A percentile compares a stretch with the other conserved stretches of the same genome.
Evolutionary conservation across 1,140 invertebrate species (phyloP).

Genomic region (Cotesia glomerata): DNA sequence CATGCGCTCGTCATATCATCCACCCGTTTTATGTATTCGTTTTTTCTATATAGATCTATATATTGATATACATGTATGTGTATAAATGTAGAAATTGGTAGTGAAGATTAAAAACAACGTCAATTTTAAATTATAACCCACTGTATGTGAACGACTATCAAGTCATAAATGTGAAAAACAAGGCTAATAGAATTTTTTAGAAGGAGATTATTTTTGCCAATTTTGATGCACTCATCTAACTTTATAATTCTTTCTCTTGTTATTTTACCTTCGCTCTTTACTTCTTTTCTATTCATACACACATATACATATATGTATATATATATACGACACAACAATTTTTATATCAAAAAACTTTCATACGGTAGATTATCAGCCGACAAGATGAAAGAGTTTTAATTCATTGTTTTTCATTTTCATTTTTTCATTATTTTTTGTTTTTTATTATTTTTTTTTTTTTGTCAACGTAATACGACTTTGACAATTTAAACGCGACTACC

Average conservation of each 20-base stretch:
- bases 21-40: slow-evolving; percentile 1
- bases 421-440: too few species aligned
- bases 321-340: too few species aligned
- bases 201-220: slow-evolving; percentile 49
- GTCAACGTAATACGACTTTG: slow-evolving; percentile 10
- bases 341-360: too few species aligned
- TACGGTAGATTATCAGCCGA: too few species aligned
- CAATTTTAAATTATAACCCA: slow-evolving; percentile 52
- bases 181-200: slow-evolving; percentile 58
- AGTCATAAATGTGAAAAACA: slow-evolving; percentile 18
- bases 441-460: neutral
- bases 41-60: neutral
- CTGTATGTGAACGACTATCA: slow-evolving; percentile 5
- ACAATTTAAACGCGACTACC: slow-evolving; percentile 8
- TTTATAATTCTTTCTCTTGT: neutral
- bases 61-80: neutral
- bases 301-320: too few species aligned
- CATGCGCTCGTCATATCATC: slow-evolving; percentile 31
- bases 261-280: neutral
- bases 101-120: slow-evolving; percentile 44
- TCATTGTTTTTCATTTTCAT: neutral
- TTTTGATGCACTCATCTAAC: slow-evolving; percentile 27
- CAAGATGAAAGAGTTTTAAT: neutral
- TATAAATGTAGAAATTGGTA: neutral
- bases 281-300: neutral